Percentiles rank a stretch among this genome's conserved stretches.
phyloP scores from a whole-genome alignment of 2,113 vertebrate genomes.

The Triplophysa rosa region DNA sequence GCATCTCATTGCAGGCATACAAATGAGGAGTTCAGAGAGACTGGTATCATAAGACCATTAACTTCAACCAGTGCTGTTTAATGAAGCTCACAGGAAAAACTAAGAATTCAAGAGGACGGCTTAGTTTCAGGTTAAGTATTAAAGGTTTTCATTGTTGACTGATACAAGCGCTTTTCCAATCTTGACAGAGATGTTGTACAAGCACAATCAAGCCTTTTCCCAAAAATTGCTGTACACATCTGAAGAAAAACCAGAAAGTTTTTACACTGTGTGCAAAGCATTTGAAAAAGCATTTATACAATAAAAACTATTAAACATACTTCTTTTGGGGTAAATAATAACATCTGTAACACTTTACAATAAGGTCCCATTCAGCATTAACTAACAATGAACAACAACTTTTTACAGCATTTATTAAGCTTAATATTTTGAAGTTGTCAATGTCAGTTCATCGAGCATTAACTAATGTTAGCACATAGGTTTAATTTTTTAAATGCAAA shows the following conservation, averaged over 20 bases:
- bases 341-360: too few species aligned
- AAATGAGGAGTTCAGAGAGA: conserved; percentile 33
- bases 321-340: too few species aligned
- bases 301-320: too few species aligned
- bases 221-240: not conserved
- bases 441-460: too few species aligned
- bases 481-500: too few species aligned
- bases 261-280: too few species aligned
- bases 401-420: too few species aligned
- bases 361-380: too few species aligned
- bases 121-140: not conserved
- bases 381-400: too few species aligned
- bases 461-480: too few species aligned
- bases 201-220: conserved; percentile 10
- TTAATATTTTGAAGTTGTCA: too few species aligned
- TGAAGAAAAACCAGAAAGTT: not conserved
- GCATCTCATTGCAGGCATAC: conserved; percentile 36
- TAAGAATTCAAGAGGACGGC: conserved; percentile 19
- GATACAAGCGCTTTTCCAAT: not conserved
- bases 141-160: conserved; percentile 19
- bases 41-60: conserved; percentile 28
- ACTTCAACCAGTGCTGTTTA: conserved; percentile 29
- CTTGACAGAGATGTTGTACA: conserved; percentile 5
- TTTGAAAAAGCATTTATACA: too few species aligned
- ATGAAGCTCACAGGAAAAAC: conserved; percentile 19